A percentile compares a stretch with the other conserved stretches of the same genome.
Conservation (phyloP, 1,140 invertebrate genomes). For the Hyles euphorbiae region DNA sequence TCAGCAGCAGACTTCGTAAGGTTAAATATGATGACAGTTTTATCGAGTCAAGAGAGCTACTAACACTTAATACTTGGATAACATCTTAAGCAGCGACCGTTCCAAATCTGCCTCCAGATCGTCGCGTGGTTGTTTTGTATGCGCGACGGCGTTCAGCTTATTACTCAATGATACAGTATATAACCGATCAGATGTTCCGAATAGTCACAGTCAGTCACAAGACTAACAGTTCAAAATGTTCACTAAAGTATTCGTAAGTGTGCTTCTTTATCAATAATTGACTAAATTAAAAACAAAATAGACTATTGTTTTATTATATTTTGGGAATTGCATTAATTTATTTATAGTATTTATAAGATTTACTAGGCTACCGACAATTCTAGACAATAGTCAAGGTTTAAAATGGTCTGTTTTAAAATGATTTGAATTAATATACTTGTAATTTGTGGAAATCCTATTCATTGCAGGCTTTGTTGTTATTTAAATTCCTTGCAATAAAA, state of each 20-base stretch:
- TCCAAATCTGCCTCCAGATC: background rate
- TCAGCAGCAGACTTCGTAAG: too few relatives aligned
- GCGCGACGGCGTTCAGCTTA: background rate
- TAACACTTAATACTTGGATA: too few relatives aligned
- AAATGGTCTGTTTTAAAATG: background rate
- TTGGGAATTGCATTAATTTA: background rate
- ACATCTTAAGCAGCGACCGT: too few relatives aligned
- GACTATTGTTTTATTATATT: too few relatives aligned
- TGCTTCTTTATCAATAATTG: background rate
- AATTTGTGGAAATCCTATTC: too few relatives aligned
- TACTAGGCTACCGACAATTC: background rate
- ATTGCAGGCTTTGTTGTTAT: too few relatives aligned
- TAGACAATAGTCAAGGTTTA: background rate
- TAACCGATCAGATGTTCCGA: background rate
- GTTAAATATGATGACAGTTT: too few relatives aligned
- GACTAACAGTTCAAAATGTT: slow-evolving; percentile 1
- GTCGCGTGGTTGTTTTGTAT: background rate
- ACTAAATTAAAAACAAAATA: background rate
- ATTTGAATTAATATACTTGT: too few relatives aligned
- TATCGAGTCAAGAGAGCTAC: too few relatives aligned
- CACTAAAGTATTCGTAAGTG: slow-evolving; percentile 8
- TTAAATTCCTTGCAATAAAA: too few relatives aligned
- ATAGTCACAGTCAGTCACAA: background rate
- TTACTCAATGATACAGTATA: slow-evolving; percentile 5
- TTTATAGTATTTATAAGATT: background rate